Percentiles rank a stretch among this genome's conserved stretches.
These are phyloP conservation scores for Casuarius casuarius DNA, from an alignment of 2,113 vertebrate species.

Conservation along the genomic window DNA sequence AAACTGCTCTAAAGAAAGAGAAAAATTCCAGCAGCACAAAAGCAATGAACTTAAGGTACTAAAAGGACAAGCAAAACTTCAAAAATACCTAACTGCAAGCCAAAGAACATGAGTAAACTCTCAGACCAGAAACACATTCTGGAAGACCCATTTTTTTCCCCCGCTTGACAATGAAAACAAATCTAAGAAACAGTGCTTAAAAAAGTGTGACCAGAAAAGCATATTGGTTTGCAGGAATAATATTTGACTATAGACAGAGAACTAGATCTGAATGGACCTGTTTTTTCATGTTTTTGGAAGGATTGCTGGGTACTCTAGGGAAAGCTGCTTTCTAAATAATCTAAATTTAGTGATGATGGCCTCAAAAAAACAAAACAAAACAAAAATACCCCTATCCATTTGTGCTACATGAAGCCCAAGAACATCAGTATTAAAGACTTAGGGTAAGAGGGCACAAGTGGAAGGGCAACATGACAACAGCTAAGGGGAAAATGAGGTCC, in stretches of 20 bases:
- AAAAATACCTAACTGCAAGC: not conserved
- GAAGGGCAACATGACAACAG: not conserved
- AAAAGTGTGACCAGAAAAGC: not conserved
- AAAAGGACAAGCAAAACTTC: not conserved
- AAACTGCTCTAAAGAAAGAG: not conserved
- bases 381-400: not conserved
- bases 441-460: not conserved
- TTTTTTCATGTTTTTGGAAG: not conserved
- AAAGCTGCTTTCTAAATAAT: not conserved
- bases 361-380: not conserved
- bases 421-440: not conserved
- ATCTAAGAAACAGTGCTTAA: not conserved
- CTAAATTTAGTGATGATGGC: not conserved
- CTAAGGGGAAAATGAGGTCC: not conserved
- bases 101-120: not conserved
- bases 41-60: not conserved
- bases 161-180: not conserved
- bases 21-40: not conserved
- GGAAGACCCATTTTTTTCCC: not conserved
- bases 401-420: not conserved
- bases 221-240: not conserved
- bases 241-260: not conserved
- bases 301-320: not conserved
- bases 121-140: not conserved
- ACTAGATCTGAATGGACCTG: not conserved